Percentiles rank a stretch among this genome's conserved stretches.
These are phyloP conservation scores for Eudyptes chrysolophus DNA, from an alignment of 2,113 vertebrate species.

Conservation along the genomic window DNA sequence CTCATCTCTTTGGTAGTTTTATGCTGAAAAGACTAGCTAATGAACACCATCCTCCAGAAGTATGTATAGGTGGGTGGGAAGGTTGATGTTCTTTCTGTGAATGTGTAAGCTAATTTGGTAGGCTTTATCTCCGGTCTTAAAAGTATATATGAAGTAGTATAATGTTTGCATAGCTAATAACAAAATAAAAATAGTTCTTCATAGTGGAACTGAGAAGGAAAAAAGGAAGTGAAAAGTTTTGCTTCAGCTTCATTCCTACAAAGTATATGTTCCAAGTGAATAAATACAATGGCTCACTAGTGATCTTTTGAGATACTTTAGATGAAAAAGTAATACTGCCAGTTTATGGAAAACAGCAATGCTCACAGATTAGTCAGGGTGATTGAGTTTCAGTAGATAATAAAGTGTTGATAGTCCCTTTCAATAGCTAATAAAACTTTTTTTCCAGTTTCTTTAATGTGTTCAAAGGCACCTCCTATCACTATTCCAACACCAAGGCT, in stretches of 20 bases:
- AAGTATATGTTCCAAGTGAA: neutral
- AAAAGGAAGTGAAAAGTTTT: slow-evolving; percentile 6
- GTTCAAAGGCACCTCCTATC: neutral
- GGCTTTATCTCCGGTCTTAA: neutral
- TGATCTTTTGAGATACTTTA: neutral
- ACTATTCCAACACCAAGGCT: neutral
- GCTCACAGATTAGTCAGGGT: neutral
- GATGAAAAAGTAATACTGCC: neutral
- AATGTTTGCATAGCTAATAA: neutral
- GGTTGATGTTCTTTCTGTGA: neutral
- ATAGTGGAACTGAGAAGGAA: neutral
- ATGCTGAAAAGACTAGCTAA: neutral
- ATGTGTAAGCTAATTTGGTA: neutral
- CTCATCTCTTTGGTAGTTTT: neutral
- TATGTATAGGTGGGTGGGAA: neutral
- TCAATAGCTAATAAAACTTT: neutral
- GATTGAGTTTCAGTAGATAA: neutral
- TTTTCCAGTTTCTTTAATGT: neutral
- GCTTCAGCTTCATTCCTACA: neutral
- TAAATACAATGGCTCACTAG: neutral
- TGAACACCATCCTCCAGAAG: neutral
- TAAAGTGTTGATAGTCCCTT: neutral
- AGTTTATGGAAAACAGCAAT: neutral
- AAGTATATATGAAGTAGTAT: neutral
- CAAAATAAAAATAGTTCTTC: neutral